Evolutionary conservation across 2,113 vertebrate species (phyloP).

Genomic region (Pterophyllum scalare): DNA sequence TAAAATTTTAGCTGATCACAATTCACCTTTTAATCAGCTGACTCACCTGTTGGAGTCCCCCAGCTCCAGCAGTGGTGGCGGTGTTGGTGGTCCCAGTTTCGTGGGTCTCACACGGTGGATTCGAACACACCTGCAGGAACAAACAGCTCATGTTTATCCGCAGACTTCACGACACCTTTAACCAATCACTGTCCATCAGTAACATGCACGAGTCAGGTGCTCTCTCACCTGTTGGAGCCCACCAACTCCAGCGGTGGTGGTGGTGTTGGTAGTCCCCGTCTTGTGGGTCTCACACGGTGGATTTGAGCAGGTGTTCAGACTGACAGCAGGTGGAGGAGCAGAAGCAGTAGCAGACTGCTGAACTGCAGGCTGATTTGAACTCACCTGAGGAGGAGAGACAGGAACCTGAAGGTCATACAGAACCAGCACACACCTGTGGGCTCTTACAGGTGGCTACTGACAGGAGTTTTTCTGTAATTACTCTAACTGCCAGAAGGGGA

Average conservation of each 20-base stretch:
- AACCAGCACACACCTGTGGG: neutral
- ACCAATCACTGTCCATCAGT: neutral
- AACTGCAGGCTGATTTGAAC: neutral
- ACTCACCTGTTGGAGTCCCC: neutral
- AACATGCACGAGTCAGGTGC: rapidly evolving
- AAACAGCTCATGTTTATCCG: neutral
- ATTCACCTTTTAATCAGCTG: neutral
- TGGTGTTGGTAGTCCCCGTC: conserved; percentile 84
- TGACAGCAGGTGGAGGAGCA: neutral
- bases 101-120: neutral
- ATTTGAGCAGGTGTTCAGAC: conserved; percentile 67
- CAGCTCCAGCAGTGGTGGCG: neutral
- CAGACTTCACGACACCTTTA: neutral
- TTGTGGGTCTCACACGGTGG: conserved; percentile 86
- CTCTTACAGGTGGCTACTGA: neutral
- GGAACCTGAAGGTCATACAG: rapidly evolving
- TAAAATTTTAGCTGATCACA: neutral
- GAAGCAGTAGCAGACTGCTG: neutral
- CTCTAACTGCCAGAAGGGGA: too few species aligned
- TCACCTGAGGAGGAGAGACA: neutral
- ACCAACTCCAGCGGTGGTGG: rapidly evolving
- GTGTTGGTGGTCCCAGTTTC: neutral
- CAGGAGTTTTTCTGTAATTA: too few species aligned
- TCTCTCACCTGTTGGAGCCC: neutral
- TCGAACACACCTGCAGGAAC: neutral